Conservation (phyloP, 1,140 invertebrate genomes). For the Propsilocerus akamusi region DNA sequence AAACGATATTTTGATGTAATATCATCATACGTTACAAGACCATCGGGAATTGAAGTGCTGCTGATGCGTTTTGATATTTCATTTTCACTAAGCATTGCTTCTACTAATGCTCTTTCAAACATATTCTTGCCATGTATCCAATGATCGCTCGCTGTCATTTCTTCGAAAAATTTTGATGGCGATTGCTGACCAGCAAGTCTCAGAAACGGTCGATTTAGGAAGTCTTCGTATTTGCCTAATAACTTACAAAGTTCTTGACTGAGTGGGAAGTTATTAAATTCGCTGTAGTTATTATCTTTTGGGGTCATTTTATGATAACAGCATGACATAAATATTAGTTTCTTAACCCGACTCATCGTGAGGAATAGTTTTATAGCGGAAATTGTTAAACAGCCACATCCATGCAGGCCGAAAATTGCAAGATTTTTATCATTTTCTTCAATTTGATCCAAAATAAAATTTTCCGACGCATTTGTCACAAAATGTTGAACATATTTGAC, state of each 20-base stretch:
- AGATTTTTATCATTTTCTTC: conserved; percentile 19
- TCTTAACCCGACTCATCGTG: conserved; percentile 32
- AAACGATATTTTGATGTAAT: not conserved
- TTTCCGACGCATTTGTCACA: conserved; percentile 28
- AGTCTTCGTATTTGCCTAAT: conserved; percentile 20
- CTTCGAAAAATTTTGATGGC: conserved; percentile 12
- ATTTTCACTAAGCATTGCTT: conserved; percentile 9
- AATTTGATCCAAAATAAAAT: conserved; percentile 25
- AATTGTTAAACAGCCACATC: conserved; percentile 66
- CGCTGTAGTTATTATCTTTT: not conserved
- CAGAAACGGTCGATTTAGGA: conserved; percentile 39
- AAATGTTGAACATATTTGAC: conserved; percentile 38
- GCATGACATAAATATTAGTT: conserved; percentile 58
- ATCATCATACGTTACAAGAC: not conserved
- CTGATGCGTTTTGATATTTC: not conserved
- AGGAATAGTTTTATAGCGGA: conserved; percentile 51
- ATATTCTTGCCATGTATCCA: conserved; percentile 13
- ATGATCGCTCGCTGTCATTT: conserved; percentile 8
- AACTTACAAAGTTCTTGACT: conserved; percentile 26
- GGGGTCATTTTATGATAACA: conserved; percentile 62
- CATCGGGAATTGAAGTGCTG: not conserved
- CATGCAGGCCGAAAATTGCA: conserved; percentile 52
- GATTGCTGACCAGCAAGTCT: conserved; percentile 35
- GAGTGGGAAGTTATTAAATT: conserved; percentile 40
- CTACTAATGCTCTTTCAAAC: conserved; percentile 14